phyloP scores from a whole-genome alignment of 1,140 invertebrate genomes.

The Apocrypta bakeri region DNA sequence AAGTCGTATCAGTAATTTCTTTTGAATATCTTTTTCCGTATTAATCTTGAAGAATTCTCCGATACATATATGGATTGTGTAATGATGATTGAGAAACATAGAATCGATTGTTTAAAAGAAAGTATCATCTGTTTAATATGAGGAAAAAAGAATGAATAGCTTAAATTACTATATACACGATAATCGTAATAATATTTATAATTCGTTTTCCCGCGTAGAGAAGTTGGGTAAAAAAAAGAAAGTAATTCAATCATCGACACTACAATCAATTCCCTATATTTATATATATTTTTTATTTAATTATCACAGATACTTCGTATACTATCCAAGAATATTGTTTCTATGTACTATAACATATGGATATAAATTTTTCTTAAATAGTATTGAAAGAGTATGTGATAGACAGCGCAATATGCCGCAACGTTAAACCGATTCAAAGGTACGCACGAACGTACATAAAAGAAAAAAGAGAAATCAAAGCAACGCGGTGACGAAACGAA shows the following conservation, averaged over 20 bases:
- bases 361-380: slow-evolving; percentile 42
- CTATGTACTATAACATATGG: slow-evolving; percentile 17
- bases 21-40: background rate
- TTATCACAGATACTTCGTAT: slow-evolving; percentile 51
- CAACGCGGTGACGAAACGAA: no score
- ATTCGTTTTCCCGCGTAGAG: background rate
- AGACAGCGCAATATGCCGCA: background rate
- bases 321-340: slow-evolving; percentile 46
- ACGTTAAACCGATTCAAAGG: no score
- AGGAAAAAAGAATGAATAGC: background rate
- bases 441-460: no score
- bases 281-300: slow-evolving; percentile 16
- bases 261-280: background rate
- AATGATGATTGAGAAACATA: slow-evolving; percentile 8
- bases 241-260: background rate
- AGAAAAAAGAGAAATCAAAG: no score
- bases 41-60: background rate
- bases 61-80: background rate
- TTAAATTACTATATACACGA: background rate
- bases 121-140: background rate
- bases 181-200: background rate
- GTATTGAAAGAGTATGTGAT: slow-evolving; percentile 37
- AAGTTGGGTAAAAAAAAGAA: slow-evolving; percentile 7
- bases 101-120: slow-evolving; percentile 21
- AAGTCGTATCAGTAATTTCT: background rate